Conservation (phyloP, 2,797 vertebrate species). For the Eupleurogrammus muticus region DNA sequence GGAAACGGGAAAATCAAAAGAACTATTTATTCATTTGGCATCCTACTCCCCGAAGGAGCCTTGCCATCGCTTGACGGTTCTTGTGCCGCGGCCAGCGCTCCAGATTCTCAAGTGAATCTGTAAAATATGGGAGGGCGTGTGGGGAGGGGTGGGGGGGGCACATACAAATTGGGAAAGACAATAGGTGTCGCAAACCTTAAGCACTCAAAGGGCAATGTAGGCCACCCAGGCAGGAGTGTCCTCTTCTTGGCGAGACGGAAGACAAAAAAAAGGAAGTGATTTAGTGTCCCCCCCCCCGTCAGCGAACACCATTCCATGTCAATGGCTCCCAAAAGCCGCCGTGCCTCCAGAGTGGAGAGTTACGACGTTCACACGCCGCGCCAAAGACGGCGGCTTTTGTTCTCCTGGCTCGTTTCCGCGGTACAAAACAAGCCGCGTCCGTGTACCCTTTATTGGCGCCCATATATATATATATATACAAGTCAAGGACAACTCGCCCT, state of each 20-base stretch:
- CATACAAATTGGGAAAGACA: slow-evolving; percentile 11
- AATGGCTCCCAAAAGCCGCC: slow-evolving; percentile 86
- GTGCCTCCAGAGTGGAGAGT: slow-evolving; percentile 84
- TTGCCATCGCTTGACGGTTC: slow-evolving; percentile 1
- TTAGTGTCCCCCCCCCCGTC: slow-evolving; percentile 86
- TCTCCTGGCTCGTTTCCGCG: slow-evolving; percentile 84
- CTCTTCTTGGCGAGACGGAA: slow-evolving; percentile 38
- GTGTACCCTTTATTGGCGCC: no score
- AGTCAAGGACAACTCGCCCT: slow-evolving; percentile 39
- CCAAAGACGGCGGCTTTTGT: slow-evolving; percentile 86
- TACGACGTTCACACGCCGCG: slow-evolving; percentile 83
- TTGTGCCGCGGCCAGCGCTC: slow-evolving; percentile 24
- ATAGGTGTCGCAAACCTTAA: slow-evolving; percentile 7
- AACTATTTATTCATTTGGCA: slow-evolving; percentile 42
- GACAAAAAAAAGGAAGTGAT: slow-evolving; percentile 77
- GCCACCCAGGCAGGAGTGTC: slow-evolving; percentile 63
- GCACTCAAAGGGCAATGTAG: slow-evolving; percentile 36
- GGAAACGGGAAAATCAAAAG: slow-evolving; percentile 21
- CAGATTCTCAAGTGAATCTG: slow-evolving; percentile 26
- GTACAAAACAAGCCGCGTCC: slow-evolving; percentile 57
- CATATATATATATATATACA: no score
- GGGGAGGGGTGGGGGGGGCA: neutral
- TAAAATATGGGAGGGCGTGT: slow-evolving; percentile 27
- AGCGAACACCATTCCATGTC: slow-evolving; percentile 89
- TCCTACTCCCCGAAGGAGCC: neutral